phyloP scores from a whole-genome alignment of 2,797 vertebrate species.

The Anas capensis region DNA sequence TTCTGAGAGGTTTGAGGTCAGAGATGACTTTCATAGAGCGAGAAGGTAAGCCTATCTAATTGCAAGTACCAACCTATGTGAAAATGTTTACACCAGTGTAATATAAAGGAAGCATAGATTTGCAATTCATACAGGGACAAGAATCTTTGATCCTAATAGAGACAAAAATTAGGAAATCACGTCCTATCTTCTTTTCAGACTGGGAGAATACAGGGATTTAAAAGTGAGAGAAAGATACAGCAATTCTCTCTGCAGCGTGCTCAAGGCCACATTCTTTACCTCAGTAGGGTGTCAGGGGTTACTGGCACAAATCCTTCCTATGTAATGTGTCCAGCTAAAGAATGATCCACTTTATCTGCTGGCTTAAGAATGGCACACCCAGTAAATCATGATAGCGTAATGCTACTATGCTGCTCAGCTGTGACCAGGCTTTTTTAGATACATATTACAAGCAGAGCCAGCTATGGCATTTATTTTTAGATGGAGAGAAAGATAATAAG shows the following conservation, averaged over 20 bases:
- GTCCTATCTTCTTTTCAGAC: neutral
- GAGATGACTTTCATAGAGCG: neutral
- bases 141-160: neutral
- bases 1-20: neutral
- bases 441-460: neutral
- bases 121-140: neutral
- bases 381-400: neutral
- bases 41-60: neutral
- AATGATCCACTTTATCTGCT: neutral
- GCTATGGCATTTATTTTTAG: slow-evolving; percentile 14
- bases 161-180: neutral
- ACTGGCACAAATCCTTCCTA: neutral
- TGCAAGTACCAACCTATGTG: neutral
- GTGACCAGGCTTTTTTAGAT: neutral
- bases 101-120: neutral
- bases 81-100: neutral
- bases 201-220: neutral
- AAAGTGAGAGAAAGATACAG: neutral
- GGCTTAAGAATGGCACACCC: neutral
- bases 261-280: neutral
- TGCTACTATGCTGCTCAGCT: neutral
- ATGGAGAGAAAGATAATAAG: slow-evolving; percentile 7
- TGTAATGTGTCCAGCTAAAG: neutral
- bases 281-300: neutral
- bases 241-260: accelerated